A percentile compares a stretch with the other conserved stretches of the same genome.
Evolutionary conservation across 2,113 vertebrate species (phyloP).

Genomic region (Oreochromis tanganicae): DNA sequence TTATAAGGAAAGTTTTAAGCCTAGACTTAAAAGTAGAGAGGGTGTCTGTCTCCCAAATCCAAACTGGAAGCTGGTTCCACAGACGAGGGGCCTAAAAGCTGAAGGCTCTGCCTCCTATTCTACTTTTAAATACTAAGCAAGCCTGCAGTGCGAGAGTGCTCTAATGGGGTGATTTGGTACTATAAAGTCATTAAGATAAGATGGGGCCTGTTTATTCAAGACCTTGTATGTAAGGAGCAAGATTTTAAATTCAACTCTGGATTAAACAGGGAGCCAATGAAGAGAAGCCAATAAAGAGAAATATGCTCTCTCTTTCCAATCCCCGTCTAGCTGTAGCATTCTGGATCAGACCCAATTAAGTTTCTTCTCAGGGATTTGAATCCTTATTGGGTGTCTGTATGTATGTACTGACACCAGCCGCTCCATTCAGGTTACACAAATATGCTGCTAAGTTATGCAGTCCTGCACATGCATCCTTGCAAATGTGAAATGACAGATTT

Average conservation of each 20-base stretch:
- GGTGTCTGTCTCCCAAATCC: too few relatives aligned
- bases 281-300: neutral
- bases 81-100: too few relatives aligned
- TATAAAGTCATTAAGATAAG: neutral
- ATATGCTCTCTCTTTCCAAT: neutral
- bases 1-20: too few relatives aligned
- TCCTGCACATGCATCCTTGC: slow-evolving; percentile 44
- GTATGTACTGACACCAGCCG: slow-evolving; percentile 2
- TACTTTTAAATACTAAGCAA: neutral
- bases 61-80: too few relatives aligned
- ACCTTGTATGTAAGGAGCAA: neutral
- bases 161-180: neutral
- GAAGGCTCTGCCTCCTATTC: neutral
- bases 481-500: slow-evolving; percentile 76
- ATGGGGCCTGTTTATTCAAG: neutral
- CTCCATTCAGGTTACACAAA: slow-evolving; percentile 53
- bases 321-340: neutral
- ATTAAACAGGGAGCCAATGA: neutral
- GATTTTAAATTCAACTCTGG: neutral
- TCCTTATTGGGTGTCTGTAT: slow-evolving; percentile 1
- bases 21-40: too few relatives aligned
- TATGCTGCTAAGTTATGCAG: slow-evolving; percentile 60
- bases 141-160: neutral
- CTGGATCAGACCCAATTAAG: slow-evolving; percentile 30
- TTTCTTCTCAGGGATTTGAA: slow-evolving; percentile 6